A percentile compares a stretch with the other conserved stretches of the same genome.
phyloP scores from a whole-genome alignment of 2,888 invertebrate genomes.

The Megamerina dolium region DNA sequence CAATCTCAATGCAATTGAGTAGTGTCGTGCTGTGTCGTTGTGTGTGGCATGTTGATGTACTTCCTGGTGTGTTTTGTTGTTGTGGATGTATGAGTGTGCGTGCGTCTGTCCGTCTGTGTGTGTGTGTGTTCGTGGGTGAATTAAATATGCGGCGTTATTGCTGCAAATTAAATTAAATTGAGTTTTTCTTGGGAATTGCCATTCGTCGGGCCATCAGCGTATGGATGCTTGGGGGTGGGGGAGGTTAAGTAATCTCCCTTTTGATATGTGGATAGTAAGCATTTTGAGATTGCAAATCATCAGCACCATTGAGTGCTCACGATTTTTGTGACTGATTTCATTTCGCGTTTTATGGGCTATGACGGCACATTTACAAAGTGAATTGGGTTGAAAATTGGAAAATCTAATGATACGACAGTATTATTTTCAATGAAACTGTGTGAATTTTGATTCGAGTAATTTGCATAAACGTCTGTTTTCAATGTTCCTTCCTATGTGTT shows the following conservation, averaged over 20 bases:
- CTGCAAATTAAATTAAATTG: conserved; percentile 43
- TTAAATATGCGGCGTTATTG: conserved; percentile 42
- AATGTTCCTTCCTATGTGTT: too few species aligned
- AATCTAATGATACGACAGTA: too few species aligned
- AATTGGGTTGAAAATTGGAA: too few species aligned
- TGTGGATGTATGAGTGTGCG: conserved; percentile 6
- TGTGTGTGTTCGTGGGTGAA: conserved; percentile 26
- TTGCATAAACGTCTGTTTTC: too few species aligned
- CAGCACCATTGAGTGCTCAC: conserved; percentile 21
- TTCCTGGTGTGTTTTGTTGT: not conserved
- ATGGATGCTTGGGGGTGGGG: too few species aligned
- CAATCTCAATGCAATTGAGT: conserved; percentile 1
- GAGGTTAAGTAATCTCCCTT: too few species aligned
- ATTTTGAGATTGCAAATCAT: conserved; percentile 19
- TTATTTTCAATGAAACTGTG: too few species aligned
- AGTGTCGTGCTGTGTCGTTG: not conserved
- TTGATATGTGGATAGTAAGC: conserved; percentile 1
- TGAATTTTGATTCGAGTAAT: too few species aligned
- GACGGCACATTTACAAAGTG: too few species aligned
- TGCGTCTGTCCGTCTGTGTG: not conserved
- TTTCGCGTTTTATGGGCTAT: too few species aligned
- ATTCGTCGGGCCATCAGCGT: too few species aligned
- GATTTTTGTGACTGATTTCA: conserved; percentile 19
- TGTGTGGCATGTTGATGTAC: conserved; percentile 1
- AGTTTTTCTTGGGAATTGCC: conserved; percentile 26